Conservation (phyloP, 2,113 vertebrate species). For the Equus quagga region DNA sequence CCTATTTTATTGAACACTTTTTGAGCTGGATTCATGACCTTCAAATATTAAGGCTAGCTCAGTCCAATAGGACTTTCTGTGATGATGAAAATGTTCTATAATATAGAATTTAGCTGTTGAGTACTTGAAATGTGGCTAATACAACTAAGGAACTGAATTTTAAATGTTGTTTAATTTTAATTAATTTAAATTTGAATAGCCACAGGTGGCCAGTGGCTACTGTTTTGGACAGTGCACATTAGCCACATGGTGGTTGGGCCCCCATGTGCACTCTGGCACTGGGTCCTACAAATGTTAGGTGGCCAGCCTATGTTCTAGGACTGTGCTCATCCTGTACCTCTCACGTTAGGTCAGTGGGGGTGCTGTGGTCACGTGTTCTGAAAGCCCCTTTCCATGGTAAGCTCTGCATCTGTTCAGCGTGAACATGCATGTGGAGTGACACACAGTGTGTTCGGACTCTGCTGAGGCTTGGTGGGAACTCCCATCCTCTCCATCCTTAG, state of each 20-base stretch:
- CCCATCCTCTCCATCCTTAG: not conserved
- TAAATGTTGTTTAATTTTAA: not conserved
- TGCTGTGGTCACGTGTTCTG: not conserved
- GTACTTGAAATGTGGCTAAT: not conserved
- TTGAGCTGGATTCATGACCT: not conserved
- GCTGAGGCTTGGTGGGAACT: not conserved
- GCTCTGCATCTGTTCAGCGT: not conserved
- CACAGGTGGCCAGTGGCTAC: not conserved
- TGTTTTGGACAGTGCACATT: not conserved
- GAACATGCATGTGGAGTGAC: not conserved
- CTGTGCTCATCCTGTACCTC: not conserved
- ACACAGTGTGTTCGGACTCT: not conserved
- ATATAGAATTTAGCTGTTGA: not conserved
- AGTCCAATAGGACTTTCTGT: not conserved
- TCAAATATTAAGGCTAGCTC: not conserved
- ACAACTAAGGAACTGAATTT: not conserved
- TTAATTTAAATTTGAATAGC: not conserved
- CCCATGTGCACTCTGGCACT: not conserved
- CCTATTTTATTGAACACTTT: not conserved
- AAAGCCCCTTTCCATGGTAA: not conserved
- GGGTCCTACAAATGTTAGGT: not conserved
- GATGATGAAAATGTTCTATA: not conserved
- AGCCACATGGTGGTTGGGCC: not conserved
- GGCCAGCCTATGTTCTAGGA: not conserved
- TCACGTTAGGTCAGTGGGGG: accelerated